Evolutionary conservation across 2,797 vertebrate species (phyloP).

Genomic region (Danio albolineatus): DNA sequence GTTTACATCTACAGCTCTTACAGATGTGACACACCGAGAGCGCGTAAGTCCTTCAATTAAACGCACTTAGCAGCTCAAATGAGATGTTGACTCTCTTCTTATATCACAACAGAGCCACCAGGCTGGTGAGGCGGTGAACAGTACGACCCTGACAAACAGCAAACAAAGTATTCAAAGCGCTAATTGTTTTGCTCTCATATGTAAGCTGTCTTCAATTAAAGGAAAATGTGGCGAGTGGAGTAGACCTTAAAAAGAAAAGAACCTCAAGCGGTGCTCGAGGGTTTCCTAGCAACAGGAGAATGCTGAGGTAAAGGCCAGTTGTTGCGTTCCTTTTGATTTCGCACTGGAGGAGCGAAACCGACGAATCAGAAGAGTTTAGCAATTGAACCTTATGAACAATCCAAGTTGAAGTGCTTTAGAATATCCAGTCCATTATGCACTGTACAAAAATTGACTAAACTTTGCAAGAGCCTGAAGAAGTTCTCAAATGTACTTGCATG

Average conservation of each 20-base stretch:
- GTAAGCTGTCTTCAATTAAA: constrained; percentile 62
- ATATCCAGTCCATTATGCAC: constrained; percentile 2
- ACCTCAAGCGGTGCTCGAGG: constrained; percentile 61
- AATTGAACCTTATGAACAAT: constrained; percentile 22
- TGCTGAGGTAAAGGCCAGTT: constrained; percentile 59
- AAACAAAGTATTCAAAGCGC: constrained; percentile 65
- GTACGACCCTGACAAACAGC: constrained; percentile 65
- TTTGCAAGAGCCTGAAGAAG: not conserved
- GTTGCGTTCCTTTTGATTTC: constrained; percentile 47
- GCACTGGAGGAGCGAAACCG: too few species aligned
- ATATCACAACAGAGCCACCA: constrained; percentile 72
- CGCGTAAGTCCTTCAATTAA: constrained; percentile 56
- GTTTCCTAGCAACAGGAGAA: constrained; percentile 74
- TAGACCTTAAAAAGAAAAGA: constrained; percentile 61
- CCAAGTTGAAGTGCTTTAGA: constrained; percentile 26
- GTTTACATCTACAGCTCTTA: constrained; percentile 59
- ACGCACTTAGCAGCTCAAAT: constrained; percentile 62
- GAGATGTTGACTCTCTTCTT: constrained; percentile 62
- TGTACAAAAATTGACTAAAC: not conserved
- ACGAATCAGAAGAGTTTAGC: constrained; percentile 41
- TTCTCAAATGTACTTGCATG: constrained; percentile 58
- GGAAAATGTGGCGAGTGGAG: constrained; percentile 63
- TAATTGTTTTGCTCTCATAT: constrained; percentile 72
- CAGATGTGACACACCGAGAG: constrained; percentile 49
- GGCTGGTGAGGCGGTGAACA: constrained; percentile 65